Conservation (phyloP, 2,888 invertebrate species). For the Drosophila anceps region DNA sequence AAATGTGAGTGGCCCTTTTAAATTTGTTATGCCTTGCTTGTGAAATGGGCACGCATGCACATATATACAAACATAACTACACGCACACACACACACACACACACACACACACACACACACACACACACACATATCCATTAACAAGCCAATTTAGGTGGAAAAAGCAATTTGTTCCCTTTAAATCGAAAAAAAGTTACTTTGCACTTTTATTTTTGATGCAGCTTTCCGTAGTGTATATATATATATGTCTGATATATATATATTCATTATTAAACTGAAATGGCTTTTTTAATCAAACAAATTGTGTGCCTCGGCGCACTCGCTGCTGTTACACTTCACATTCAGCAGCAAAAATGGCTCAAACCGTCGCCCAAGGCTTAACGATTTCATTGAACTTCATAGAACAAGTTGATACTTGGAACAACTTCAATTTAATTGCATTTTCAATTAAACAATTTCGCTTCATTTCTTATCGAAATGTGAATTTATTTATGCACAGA, state of each 20-base stretch:
- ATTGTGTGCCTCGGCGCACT: slow-evolving; percentile 24
- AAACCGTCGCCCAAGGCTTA: slow-evolving; percentile 18
- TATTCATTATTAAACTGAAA: slow-evolving; percentile 26
- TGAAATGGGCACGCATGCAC: background rate
- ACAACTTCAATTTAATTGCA: background rate
- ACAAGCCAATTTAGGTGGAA: slow-evolving; percentile 11
- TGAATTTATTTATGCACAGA: background rate
- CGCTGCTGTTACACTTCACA: slow-evolving; percentile 41
- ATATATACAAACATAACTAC: no score
- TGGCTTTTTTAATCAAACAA: slow-evolving; percentile 63
- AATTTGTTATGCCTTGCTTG: slow-evolving; percentile 8
- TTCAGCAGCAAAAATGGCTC: slow-evolving; percentile 14
- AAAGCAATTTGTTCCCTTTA: slow-evolving; percentile 53
- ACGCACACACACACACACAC: background rate
- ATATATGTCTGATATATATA: background rate
- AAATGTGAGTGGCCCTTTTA: slow-evolving; percentile 82
- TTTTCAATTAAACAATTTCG: slow-evolving; percentile 1
- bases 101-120: background rate
- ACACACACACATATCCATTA: background rate
- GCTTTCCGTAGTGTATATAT: background rate
- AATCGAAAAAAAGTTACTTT: slow-evolving; percentile 11
- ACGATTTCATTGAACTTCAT: slow-evolving; percentile 15
- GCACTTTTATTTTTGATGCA: slow-evolving; percentile 20
- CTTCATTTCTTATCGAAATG: slow-evolving; percentile 1
- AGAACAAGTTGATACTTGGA: slow-evolving; percentile 18